These are phyloP conservation scores for Ceratina calcarata DNA, from an alignment of 1,140 invertebrate species.

Conservation along the genomic window DNA sequence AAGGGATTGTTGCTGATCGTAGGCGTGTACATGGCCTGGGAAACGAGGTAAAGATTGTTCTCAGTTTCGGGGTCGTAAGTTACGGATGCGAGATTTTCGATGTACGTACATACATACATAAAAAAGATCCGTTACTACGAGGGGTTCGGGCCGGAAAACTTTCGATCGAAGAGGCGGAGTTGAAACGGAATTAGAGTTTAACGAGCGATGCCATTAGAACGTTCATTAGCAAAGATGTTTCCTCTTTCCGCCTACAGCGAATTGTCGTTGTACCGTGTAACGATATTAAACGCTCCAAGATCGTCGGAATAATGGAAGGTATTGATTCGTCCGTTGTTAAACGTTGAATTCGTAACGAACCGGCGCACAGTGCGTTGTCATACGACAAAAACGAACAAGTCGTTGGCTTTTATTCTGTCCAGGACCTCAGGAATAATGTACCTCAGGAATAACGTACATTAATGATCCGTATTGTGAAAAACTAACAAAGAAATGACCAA, in stretches of 20 bases:
- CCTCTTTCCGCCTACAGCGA: constrained; percentile 1
- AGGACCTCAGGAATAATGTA: too few species aligned
- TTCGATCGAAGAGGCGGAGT: constrained; percentile 1
- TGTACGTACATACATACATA: too few species aligned
- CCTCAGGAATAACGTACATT: too few species aligned
- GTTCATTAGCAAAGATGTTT: constrained; percentile 43
- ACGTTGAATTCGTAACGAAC: too few species aligned
- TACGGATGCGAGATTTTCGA: too few species aligned
- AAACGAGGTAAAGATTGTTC: constrained; percentile 86
- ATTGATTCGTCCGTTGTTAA: constrained; percentile 1
- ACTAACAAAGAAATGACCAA: too few species aligned
- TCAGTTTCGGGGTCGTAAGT: neutral
- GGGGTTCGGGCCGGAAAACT: neutral
- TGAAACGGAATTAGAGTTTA: constrained; percentile 28
- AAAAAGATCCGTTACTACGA: constrained; percentile 13
- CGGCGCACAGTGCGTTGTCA: too few species aligned
- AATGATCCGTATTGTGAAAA: too few species aligned
- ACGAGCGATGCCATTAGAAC: constrained; percentile 37
- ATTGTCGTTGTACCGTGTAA: neutral
- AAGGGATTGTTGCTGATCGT: constrained; percentile 93
- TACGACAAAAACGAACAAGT: too few species aligned
- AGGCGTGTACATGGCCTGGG: constrained; percentile 98
- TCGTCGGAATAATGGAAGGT: neutral
- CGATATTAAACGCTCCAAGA: neutral
- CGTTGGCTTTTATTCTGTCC: too few species aligned